These are phyloP conservation scores for Scrobipalpa atriplicella DNA, from an alignment of 2,888 invertebrate species.

Conservation along the genomic window DNA sequence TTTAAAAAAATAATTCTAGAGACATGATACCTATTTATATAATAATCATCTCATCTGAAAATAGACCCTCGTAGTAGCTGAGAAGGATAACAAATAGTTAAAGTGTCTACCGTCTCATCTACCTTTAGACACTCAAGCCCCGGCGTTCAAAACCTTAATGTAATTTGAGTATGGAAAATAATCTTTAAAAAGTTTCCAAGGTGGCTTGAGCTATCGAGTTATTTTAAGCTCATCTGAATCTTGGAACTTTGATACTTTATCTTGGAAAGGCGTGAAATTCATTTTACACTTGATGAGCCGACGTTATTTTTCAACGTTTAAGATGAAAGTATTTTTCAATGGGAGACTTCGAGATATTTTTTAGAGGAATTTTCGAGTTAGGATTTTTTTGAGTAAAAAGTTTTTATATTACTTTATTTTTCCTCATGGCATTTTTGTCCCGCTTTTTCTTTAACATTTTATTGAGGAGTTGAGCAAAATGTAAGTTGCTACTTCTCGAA, in stretches of 20 bases:
- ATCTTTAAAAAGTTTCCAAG: slow-evolving; percentile 30
- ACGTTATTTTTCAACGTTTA: slow-evolving; percentile 42
- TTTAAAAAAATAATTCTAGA: too few species aligned
- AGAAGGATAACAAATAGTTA: too few species aligned
- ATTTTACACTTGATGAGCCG: slow-evolving; percentile 64
- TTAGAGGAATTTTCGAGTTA: not conserved
- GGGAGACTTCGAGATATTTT: not conserved
- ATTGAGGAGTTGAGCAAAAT: too few species aligned
- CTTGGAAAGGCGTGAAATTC: slow-evolving; percentile 57
- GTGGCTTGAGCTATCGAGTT: slow-evolving; percentile 40
- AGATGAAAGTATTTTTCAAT: slow-evolving; percentile 8
- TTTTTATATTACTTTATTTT: not conserved
- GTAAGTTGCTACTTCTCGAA: too few species aligned
- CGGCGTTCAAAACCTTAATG: not conserved
- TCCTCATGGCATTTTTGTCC: too few species aligned
- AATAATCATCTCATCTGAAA: too few species aligned
- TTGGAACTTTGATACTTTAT: slow-evolving; percentile 65
- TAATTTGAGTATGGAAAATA: slow-evolving; percentile 10
- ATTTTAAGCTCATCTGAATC: slow-evolving; percentile 63
- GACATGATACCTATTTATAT: too few species aligned
- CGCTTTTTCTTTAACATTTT: too few species aligned
- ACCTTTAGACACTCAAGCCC: not conserved
- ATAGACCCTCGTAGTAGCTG: too few species aligned
- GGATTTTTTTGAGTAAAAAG: not conserved
- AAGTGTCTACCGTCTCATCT: too few species aligned